Evolutionary conservation across 2,797 vertebrate genomes (phyloP).

Genomic region (Acipenser transmontanus): DNA sequence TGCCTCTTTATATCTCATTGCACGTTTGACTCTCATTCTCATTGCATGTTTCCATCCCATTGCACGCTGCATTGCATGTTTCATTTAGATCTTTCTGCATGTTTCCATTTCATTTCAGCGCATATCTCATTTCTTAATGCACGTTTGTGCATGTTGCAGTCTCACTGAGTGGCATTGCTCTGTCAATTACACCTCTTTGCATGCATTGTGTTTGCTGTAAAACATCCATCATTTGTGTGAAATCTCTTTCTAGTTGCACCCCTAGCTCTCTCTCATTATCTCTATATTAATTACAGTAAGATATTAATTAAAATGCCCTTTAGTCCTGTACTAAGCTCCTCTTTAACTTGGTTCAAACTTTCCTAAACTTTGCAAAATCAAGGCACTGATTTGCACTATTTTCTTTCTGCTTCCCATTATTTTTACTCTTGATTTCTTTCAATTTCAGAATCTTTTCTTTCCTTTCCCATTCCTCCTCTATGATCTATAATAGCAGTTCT

Average conservation of each 20-base stretch:
- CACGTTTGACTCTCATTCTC: neutral
- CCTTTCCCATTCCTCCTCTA: neutral
- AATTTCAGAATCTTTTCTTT: neutral
- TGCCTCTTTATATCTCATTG: constrained; percentile 11
- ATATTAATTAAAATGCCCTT: too few species aligned
- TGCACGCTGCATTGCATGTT: neutral
- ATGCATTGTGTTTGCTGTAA: too few species aligned
- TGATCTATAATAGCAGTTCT: neutral
- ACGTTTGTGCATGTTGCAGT: too few species aligned
- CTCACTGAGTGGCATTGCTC: too few species aligned
- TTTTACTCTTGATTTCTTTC: neutral
- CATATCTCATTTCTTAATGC: too few species aligned
- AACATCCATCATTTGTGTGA: too few species aligned
- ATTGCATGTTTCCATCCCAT: neutral
- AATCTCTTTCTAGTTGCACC: too few species aligned
- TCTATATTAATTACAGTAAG: too few species aligned
- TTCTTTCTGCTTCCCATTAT: neutral
- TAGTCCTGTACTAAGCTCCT: too few species aligned
- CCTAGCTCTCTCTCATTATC: too few species aligned
- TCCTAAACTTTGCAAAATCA: constrained; percentile 3
- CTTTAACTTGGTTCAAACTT: too few species aligned
- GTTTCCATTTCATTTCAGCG: neutral
- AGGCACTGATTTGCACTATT: constrained; percentile 9
- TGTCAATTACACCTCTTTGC: too few species aligned
- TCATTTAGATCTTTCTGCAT: neutral